Evolutionary conservation across 2,888 invertebrate species (phyloP).

Genomic region (Mesopsocus fuscifrons): DNA sequence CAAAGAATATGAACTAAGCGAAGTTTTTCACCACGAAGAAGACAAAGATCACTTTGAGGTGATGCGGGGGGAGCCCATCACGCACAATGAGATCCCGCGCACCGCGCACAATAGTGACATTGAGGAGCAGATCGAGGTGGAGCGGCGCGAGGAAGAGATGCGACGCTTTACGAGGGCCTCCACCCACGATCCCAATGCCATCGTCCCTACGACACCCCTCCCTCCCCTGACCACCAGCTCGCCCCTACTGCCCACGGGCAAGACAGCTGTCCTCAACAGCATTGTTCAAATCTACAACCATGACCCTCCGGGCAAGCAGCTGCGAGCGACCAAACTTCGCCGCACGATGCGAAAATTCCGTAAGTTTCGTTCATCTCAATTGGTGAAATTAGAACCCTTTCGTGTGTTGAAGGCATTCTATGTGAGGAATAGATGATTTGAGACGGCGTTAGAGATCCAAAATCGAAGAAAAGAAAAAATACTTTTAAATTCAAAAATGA

Average conservation of each 20-base stretch:
- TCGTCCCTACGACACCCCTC: constrained; percentile 9
- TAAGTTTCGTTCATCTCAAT: too few species aligned
- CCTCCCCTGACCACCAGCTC: constrained; percentile 27
- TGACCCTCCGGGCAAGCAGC: constrained; percentile 19
- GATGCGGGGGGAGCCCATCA: constrained; percentile 36
- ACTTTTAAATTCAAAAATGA: too few species aligned
- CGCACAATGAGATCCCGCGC: constrained; percentile 32
- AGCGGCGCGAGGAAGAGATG: constrained; percentile 42
- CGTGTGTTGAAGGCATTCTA: too few species aligned
- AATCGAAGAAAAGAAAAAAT: too few species aligned
- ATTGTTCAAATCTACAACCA: constrained; percentile 45
- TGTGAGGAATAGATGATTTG: too few species aligned
- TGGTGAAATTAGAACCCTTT: too few species aligned
- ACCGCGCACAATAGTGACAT: constrained; percentile 39
- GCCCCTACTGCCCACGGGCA: constrained; percentile 41
- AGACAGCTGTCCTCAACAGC: constrained; percentile 48
- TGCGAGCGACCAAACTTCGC: constrained; percentile 29
- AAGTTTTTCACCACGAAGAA: constrained; percentile 66
- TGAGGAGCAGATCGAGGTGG: constrained; percentile 61
- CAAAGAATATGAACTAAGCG: constrained; percentile 71
- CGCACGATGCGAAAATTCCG: constrained; percentile 22
- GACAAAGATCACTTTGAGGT: constrained; percentile 60
- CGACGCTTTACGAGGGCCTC: constrained; percentile 24
- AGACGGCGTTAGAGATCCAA: too few species aligned
- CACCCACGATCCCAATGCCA: constrained; percentile 19